These are phyloP conservation scores for Brachionus sp. DNA, from an alignment of 1,140 invertebrate species.

Conservation along the genomic window DNA sequence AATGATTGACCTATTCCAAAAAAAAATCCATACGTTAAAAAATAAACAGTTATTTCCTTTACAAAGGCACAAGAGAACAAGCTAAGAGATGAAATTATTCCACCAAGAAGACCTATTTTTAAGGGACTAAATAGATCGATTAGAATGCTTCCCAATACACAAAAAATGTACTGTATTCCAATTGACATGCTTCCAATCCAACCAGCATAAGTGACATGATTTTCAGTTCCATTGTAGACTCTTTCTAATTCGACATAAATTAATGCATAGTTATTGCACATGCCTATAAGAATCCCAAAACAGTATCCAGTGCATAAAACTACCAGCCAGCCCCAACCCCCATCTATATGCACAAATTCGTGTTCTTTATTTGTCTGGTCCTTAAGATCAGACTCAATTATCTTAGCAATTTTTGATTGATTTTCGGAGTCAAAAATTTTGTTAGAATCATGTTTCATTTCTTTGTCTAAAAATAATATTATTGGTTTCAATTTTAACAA, in stretches of 20 bases:
- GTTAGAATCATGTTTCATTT: not conserved
- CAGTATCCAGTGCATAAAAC: conserved; percentile 17
- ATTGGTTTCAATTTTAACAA: not conserved
- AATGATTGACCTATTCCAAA: conserved; percentile 35
- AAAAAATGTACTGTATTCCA: conserved; percentile 33
- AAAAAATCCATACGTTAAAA: conserved; percentile 12
- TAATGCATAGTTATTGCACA: conserved; percentile 36
- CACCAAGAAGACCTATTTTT: conserved; percentile 17
- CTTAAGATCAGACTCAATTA: not conserved
- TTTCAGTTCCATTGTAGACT: conserved; percentile 28
- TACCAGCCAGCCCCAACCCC: conserved; percentile 27
- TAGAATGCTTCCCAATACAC: conserved; percentile 23
- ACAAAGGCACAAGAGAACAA: conserved; percentile 19
- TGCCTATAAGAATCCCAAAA: conserved; percentile 24
- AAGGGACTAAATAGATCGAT: not conserved
- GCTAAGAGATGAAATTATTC: not conserved
- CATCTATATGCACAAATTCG: not conserved
- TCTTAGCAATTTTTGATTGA: not conserved
- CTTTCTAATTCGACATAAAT: conserved; percentile 33
- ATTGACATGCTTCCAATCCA: conserved; percentile 22
- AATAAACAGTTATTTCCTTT: not conserved
- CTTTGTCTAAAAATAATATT: not conserved
- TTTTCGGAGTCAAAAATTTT: not conserved
- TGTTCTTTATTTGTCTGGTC: not conserved
- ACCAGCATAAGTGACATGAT: conserved; percentile 36